Evolutionary conservation across 1,140 invertebrate species (phyloP).

Genomic region (Lucilia cuprina): DNA sequence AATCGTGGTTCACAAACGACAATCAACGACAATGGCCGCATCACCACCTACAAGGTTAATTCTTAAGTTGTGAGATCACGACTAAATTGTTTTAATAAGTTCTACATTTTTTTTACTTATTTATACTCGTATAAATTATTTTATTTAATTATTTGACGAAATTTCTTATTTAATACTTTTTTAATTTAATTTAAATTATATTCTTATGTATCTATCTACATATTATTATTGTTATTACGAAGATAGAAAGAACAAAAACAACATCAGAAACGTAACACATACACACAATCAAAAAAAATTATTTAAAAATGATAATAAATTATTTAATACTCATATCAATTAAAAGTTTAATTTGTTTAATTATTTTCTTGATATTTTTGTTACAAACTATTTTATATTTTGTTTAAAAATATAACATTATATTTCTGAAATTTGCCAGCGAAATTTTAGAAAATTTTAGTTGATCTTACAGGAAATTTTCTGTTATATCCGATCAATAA

Average conservation of each 20-base stretch:
- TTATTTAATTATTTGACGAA: conserved; percentile 18
- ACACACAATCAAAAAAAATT: not conserved
- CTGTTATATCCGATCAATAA: too few relatives aligned
- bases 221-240: too few relatives aligned
- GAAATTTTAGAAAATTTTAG: too few relatives aligned
- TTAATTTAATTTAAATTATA: not conserved
- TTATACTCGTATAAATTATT: conserved; percentile 21
- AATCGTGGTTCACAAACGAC: conserved; percentile 70
- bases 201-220: not conserved
- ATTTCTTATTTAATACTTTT: conserved; percentile 11
- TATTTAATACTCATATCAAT: conserved; percentile 14
- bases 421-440: too few relatives aligned
- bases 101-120: conserved; percentile 1
- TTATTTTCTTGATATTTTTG: too few relatives aligned
- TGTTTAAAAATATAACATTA: too few relatives aligned
- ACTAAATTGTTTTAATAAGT: not conserved
- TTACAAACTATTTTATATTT: too few relatives aligned
- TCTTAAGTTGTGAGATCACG: conserved; percentile 43
- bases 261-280: not conserved
- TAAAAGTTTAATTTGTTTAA: not conserved
- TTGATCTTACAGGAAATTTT: too few relatives aligned
- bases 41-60: conserved; percentile 69
- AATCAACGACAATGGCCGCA: conserved; percentile 76
- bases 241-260: not conserved
- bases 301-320: not conserved